These are phyloP conservation scores for Odocoileus virginianus DNA, from an alignment of 2,113 vertebrate genomes.

Conservation along the genomic window DNA sequence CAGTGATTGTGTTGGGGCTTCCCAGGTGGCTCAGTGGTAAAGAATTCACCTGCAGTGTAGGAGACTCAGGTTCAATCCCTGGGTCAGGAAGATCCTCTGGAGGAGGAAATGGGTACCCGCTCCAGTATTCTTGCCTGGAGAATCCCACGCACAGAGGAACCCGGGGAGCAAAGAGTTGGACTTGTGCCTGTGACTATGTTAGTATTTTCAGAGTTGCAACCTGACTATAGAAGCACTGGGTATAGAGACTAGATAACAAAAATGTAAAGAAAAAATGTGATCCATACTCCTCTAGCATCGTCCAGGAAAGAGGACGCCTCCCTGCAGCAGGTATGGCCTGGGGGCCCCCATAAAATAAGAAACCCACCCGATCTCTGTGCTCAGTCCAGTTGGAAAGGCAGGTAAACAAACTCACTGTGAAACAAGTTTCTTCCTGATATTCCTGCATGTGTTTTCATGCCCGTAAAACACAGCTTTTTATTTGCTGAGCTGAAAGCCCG, in stretches of 20 bases:
- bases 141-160: background rate
- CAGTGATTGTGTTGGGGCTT: background rate
- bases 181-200: background rate
- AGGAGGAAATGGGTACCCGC: background rate
- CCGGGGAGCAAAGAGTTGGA: background rate
- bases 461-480: background rate
- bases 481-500: background rate
- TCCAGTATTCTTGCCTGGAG: background rate
- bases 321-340: background rate
- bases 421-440: background rate
- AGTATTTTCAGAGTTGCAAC: background rate
- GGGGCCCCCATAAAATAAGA: background rate
- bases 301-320: background rate
- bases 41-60: background rate
- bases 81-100: background rate
- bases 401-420: background rate
- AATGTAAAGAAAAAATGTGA: background rate
- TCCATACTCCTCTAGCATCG: too few species aligned
- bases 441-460: background rate
- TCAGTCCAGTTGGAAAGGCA: background rate
- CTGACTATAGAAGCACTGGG: background rate
- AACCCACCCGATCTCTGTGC: accelerated
- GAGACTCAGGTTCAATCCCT: background rate
- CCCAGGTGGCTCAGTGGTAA: background rate
- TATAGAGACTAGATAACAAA: background rate